Conservation (phyloP, 2,888 invertebrate species). For the Platycheirus rosarum region DNA sequence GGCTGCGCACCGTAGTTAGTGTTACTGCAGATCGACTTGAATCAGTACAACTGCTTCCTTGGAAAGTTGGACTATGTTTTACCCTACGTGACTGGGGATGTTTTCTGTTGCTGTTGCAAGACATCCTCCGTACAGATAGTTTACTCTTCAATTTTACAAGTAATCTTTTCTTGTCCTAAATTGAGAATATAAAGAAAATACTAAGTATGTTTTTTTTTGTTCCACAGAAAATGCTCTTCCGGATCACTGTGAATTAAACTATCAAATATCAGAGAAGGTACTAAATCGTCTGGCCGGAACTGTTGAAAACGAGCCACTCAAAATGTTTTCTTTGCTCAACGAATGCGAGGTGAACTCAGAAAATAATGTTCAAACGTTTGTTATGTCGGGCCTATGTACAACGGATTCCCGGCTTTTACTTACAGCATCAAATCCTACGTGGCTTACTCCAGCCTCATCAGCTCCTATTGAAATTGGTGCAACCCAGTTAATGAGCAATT, state of each 20-base stretch:
- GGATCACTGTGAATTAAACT: conserved; percentile 80
- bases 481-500: conserved; percentile 84
- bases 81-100: conserved; percentile 82
- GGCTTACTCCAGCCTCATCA: conserved; percentile 82
- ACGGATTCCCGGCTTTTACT: conserved; percentile 83
- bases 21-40: conserved; percentile 83
- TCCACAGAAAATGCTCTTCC: conserved; percentile 82
- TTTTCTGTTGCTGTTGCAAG: conserved; percentile 83
- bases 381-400: conserved; percentile 79
- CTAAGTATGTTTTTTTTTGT: conserved; percentile 12
- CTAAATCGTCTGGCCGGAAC: conserved; percentile 78
- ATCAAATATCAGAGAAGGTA: conserved; percentile 81
- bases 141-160: conserved; percentile 83
- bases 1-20: conserved; percentile 83
- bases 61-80: conserved; percentile 84
- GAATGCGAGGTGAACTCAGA: conserved; percentile 81
- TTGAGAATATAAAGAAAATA: neutral
- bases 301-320: conserved; percentile 78
- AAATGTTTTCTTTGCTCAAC: conserved; percentile 83
- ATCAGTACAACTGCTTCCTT: conserved; percentile 83
- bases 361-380: conserved; percentile 77
- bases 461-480: conserved; percentile 77
- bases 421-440: conserved; percentile 82
- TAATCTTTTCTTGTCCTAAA: conserved; percentile 71
- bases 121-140: conserved; percentile 84